Evolutionary conservation across 2,113 vertebrate genomes (phyloP).

Genomic region (Prochilodus magdalenae): DNA sequence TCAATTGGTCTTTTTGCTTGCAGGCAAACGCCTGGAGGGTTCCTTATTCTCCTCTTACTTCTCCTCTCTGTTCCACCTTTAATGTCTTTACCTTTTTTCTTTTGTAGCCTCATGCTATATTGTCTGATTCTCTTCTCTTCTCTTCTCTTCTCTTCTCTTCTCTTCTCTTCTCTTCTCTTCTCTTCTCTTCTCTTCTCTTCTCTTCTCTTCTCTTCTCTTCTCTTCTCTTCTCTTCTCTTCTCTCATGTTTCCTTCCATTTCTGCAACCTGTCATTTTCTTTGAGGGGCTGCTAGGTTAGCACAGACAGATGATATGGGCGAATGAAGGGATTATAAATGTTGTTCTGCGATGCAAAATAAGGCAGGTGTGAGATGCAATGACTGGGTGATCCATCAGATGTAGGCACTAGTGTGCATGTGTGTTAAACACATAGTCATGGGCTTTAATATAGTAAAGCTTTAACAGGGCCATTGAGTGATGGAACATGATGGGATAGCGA

Average conservation of each 20-base stretch:
- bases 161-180: neutral
- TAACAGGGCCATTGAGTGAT: neutral
- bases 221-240: neutral
- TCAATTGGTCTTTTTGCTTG: neutral
- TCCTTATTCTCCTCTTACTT: neutral
- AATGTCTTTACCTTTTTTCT: neutral
- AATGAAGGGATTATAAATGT: neutral
- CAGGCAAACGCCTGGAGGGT: neutral
- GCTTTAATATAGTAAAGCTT: neutral
- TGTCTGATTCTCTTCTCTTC: neutral
- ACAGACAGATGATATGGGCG: neutral
- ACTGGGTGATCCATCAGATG: neutral
- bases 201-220: neutral
- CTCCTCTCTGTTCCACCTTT: constrained; percentile 3
- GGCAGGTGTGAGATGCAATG: neutral
- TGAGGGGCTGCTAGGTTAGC: neutral
- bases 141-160: neutral
- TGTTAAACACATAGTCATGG: neutral
- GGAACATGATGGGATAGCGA: too few relatives aligned
- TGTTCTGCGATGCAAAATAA: constrained; percentile 9
- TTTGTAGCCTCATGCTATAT: too few relatives aligned
- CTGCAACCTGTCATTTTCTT: neutral
- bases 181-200: neutral
- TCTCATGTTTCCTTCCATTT: neutral
- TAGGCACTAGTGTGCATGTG: neutral